Evolutionary conservation across 2,113 vertebrate species (phyloP).

Genomic region (Larimichthys polyactis): DNA sequence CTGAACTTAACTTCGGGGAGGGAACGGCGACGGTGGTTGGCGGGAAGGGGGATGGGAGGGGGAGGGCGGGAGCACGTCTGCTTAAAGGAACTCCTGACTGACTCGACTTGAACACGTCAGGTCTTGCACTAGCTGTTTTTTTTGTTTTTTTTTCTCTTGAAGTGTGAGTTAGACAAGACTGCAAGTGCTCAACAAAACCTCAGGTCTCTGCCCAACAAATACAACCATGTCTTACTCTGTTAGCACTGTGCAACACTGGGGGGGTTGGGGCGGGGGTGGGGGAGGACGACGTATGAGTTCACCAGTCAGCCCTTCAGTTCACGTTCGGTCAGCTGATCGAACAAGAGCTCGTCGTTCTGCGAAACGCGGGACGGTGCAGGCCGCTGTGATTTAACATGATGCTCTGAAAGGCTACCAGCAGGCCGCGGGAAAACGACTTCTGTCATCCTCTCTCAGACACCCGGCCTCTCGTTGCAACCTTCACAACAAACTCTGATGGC

Average conservation of each 20-base stretch:
- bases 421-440: constrained; percentile 18
- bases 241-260: constrained; percentile 72
- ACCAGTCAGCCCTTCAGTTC: constrained; percentile 28
- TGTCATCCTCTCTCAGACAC: constrained; percentile 4
- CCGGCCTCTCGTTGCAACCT: constrained; percentile 15
- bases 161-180: constrained; percentile 50
- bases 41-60: not conserved
- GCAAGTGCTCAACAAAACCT: constrained; percentile 68
- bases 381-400: constrained; percentile 21
- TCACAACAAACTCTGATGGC: constrained; percentile 3
- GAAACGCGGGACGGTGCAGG: constrained; percentile 21
- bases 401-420: constrained; percentile 44
- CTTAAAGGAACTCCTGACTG: constrained; percentile 49
- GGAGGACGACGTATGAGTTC: constrained; percentile 25
- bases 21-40: not conserved
- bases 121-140: constrained; percentile 76
- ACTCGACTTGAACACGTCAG: constrained; percentile 57
- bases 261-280: no score
- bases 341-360: constrained; percentile 8
- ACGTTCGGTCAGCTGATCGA: not conserved
- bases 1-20: constrained; percentile 39
- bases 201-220: constrained; percentile 76
- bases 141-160: not conserved
- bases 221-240: constrained; percentile 71
- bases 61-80: not conserved